Base-by-base conservation (phyloP, 1,140 invertebrate species). In the Meloidogyne hapla region DNA sequence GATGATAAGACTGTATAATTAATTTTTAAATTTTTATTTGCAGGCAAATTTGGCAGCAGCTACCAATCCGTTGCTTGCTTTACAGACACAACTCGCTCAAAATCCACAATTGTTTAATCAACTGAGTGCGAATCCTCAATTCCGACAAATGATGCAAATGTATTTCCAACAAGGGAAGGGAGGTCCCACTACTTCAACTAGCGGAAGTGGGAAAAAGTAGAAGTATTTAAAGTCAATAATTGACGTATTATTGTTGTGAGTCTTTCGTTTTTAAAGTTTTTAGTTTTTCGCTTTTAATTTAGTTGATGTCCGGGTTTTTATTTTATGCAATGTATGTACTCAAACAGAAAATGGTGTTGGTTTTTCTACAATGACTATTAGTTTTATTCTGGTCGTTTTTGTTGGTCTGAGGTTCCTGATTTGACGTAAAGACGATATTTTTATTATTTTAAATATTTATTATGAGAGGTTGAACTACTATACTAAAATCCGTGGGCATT, bases 101-200 rank as follows among this genome's bases (percentile, higher is more conserved):
- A 76, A 76, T 28, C 26, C 18, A 42, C 61, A 76, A 42, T 40
- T 76, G 45, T n/a, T 76, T n/a, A 76, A 38, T 74, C 75, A 76
- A 21, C 48, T 82, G 3, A 80, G 33, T 69, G 64, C 38, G n/a
- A 81, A 81, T 65, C 78, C 78, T 6, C 78, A 79, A 61, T 26
- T 79, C 8, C 79, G 78, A 38, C 78, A 79, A 48, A 56, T 79
- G 45, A 80, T 82, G 25, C 78, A 79, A 33, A 26, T 69, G 23
- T 67, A 81, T 12, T 2, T 48, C 40, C 77, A 80, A 40, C 78
- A 80, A 48, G 81, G 68, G 73, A 73, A 73, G 21, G 71, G 56
- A 38, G 23, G 45, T 2, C 18, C 48, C 1, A n/a, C 48, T 2
- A 56, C 48, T 15, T 45, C 42, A 6, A 5, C 48, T 56, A 73